Percentiles rank a stretch among this genome's conserved stretches.
Conservation (phyloP, 2,113 vertebrate species). For the Acanthochromis polyacanthus region DNA sequence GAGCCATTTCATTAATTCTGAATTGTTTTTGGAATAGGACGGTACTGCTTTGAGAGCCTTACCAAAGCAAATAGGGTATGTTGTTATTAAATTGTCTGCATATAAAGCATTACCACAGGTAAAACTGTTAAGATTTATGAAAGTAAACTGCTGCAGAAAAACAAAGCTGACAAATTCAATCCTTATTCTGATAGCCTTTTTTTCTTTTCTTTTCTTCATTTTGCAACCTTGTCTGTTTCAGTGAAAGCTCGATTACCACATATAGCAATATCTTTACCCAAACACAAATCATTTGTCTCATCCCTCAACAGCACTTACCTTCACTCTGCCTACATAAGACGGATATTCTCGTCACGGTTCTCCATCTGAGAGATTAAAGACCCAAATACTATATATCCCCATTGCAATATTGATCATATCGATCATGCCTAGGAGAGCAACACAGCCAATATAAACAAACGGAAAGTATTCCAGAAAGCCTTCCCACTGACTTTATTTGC, state of each 20-base stretch:
- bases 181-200: constrained; percentile 21
- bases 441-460: constrained; percentile 27
- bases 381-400: constrained; percentile 45
- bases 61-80: constrained; percentile 51
- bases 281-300: constrained; percentile 30
- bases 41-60: constrained; percentile 44
- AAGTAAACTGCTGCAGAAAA: constrained; percentile 37
- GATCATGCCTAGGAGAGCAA: constrained; percentile 51
- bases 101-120: constrained; percentile 62
- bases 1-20: constrained; percentile 73
- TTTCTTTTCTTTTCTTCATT: too few relatives aligned
- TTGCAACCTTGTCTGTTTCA: constrained; percentile 22
- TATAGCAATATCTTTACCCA: constrained; percentile 16
- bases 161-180: constrained; percentile 38
- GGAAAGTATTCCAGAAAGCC: constrained; percentile 51
- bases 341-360: constrained; percentile 53
- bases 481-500: constrained; percentile 56
- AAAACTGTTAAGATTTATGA: constrained; percentile 46
- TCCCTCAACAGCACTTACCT: constrained; percentile 21
- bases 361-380: constrained; percentile 55
- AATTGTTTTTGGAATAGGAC: constrained; percentile 67
- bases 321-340: constrained; percentile 16
- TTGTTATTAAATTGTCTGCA: constrained; percentile 64
- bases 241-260: constrained; percentile 16
- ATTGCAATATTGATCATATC: constrained; percentile 67